These are phyloP conservation scores for Condylura cristata DNA, from an alignment of 2,113 vertebrate genomes.

Conservation along the genomic window DNA sequence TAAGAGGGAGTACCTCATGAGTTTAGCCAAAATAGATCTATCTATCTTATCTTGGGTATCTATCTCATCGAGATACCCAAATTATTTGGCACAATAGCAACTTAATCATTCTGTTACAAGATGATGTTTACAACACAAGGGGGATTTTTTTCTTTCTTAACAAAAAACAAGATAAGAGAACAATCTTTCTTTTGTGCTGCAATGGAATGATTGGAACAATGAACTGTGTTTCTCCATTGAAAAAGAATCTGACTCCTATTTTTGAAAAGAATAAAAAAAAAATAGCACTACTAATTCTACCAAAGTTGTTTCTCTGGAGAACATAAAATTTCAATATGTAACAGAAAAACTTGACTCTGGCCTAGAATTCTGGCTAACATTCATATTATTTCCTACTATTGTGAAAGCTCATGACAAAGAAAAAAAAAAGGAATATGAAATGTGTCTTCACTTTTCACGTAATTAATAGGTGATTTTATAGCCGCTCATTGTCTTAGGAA, in stretches of 20 bases:
- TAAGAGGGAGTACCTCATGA: not conserved
- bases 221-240: not conserved
- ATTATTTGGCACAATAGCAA: constrained; percentile 42
- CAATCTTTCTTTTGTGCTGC: constrained; percentile 35
- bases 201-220: not conserved
- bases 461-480: not conserved
- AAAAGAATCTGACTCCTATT: constrained; percentile 50
- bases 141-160: constrained; percentile 22
- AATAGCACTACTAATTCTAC: not conserved
- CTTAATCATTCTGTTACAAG: constrained; percentile 72
- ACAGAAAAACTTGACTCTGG: not conserved
- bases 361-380: not conserved
- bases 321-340: constrained; percentile 23
- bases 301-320: constrained; percentile 32
- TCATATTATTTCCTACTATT: not conserved
- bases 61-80: constrained; percentile 64
- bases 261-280: constrained; percentile 43
- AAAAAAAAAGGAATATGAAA: not conserved
- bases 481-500: not conserved
- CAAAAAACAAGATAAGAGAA: constrained; percentile 57
- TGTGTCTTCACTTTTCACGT: not conserved
- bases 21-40: constrained; percentile 35
- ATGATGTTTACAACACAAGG: constrained; percentile 56
- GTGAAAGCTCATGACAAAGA: constrained; percentile 14
- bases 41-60: constrained; percentile 58